Percentiles rank a stretch among this genome's conserved stretches.
phyloP scores from a whole-genome alignment of 2,113 vertebrate species.

The Patagioenas fasciata region DNA sequence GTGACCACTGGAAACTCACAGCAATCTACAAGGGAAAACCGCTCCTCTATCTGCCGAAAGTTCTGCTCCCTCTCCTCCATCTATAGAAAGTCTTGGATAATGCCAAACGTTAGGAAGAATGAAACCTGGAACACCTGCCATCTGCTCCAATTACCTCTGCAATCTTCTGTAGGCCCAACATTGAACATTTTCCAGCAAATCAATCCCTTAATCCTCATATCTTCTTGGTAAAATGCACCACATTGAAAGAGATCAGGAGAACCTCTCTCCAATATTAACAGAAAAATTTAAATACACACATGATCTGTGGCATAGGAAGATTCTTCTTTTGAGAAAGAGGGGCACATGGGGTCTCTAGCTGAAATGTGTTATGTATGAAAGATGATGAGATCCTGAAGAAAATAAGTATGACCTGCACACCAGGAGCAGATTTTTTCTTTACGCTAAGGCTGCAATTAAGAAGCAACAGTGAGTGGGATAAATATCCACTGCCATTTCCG shows the following conservation, averaged over 20 bases:
- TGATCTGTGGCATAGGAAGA: rapidly evolving
- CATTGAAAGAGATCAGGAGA: rapidly evolving
- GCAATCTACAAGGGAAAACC: neutral
- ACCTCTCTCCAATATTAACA: no score
- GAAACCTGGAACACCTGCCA: neutral
- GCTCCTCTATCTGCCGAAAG: neutral
- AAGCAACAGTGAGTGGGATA: neutral
- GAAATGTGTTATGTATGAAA: rapidly evolving
- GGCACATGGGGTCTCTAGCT: rapidly evolving
- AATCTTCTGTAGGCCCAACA: neutral
- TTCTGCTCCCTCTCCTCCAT: neutral
- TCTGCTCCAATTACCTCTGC: neutral
- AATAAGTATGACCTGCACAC: neutral
- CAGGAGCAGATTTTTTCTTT: neutral
- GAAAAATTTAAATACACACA: rapidly evolving
- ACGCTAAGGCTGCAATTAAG: no score
- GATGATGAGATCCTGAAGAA: no score
- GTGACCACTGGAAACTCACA: neutral
- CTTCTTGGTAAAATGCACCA: no score
- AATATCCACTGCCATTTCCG: neutral
- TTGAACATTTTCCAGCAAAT: neutral
- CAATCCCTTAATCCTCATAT: rapidly evolving
- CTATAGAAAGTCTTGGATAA: neutral
- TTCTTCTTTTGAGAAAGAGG: neutral
- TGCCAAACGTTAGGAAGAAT: rapidly evolving